Evolutionary conservation across 2,888 invertebrate species (phyloP).

Genomic region (Hybos culiciformis): DNA sequence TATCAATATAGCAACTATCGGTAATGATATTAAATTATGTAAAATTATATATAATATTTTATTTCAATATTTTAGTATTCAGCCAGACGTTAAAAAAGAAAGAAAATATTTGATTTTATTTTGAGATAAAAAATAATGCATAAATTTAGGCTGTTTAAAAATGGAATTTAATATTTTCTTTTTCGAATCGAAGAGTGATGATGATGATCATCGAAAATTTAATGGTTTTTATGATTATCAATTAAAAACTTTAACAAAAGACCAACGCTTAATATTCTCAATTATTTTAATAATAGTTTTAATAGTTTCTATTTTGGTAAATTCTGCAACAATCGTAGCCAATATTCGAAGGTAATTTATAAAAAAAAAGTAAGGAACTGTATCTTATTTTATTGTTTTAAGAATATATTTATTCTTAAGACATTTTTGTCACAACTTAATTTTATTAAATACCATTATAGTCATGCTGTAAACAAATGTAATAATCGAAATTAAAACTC

Average conservation of each 20-base stretch:
- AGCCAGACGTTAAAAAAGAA: no score
- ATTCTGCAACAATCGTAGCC: slow-evolving; percentile 14
- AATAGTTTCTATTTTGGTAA: slow-evolving; percentile 13
- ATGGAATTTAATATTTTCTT: no score
- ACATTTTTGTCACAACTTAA: not conserved
- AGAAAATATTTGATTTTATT: no score
- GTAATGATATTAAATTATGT: no score
- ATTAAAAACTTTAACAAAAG: slow-evolving; percentile 1
- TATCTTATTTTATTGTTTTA: not conserved
- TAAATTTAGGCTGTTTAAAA: no score
- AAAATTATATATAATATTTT: no score
- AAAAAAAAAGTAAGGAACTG: not conserved
- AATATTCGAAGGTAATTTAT: slow-evolving; percentile 12
- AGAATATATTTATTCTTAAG: not conserved
- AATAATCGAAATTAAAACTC: not conserved
- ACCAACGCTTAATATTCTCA: slow-evolving; percentile 5
- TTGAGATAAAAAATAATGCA: no score
- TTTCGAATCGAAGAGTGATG: no score
- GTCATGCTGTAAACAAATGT: not conserved
- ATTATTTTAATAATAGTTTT: slow-evolving; percentile 7
- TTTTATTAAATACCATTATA: not conserved
- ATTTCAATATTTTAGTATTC: no score
- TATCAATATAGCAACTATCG: no score
- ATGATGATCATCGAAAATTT: no score
- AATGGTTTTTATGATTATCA: slow-evolving; percentile 5